Evolutionary conservation across 2,797 vertebrate genomes (phyloP).

Genomic region (Silurus lanzhouensis): DNA sequence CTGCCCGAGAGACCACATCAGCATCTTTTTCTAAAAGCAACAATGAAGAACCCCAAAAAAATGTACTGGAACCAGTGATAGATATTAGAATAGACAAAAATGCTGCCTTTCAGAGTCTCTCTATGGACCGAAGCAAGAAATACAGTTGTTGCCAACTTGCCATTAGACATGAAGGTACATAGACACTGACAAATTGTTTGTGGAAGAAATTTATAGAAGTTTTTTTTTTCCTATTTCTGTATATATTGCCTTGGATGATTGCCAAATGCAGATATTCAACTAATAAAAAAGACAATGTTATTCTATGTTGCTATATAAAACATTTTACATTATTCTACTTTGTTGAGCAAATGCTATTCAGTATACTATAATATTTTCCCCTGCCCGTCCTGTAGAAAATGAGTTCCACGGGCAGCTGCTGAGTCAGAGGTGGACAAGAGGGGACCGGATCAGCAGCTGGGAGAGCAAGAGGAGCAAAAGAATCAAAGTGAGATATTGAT

Average conservation of each 20-base stretch:
- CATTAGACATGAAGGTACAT: not conserved
- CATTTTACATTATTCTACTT: not conserved
- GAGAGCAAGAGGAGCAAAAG: constrained; percentile 73
- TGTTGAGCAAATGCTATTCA: not conserved
- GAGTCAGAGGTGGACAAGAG: constrained; percentile 83
- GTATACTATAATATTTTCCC: constrained; percentile 2
- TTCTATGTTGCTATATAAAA: not conserved
- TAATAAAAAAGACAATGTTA: not conserved
- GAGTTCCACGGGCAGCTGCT: constrained; percentile 86
- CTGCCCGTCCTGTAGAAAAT: constrained; percentile 77
- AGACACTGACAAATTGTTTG: not conserved
- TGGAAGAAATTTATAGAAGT: not conserved
- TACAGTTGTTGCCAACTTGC: not conserved
- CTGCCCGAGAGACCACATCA: not conserved
- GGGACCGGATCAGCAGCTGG: constrained; percentile 79
- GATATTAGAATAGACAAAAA: not conserved
- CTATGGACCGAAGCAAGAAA: not conserved
- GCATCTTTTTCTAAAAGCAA: not conserved
- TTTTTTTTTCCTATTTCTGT: not conserved
- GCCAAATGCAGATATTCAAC: not conserved
- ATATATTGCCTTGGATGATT: not conserved
- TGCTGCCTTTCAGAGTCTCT: not conserved
- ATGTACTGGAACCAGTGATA: not conserved
- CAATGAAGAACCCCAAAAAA: not conserved
- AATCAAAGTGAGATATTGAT: constrained; percentile 67